A percentile compares a stretch with the other conserved stretches of the same genome.
These are phyloP conservation scores for Glyphotaelius pellucidus DNA, from an alignment of 2,888 invertebrate species.

Conservation along the genomic window DNA sequence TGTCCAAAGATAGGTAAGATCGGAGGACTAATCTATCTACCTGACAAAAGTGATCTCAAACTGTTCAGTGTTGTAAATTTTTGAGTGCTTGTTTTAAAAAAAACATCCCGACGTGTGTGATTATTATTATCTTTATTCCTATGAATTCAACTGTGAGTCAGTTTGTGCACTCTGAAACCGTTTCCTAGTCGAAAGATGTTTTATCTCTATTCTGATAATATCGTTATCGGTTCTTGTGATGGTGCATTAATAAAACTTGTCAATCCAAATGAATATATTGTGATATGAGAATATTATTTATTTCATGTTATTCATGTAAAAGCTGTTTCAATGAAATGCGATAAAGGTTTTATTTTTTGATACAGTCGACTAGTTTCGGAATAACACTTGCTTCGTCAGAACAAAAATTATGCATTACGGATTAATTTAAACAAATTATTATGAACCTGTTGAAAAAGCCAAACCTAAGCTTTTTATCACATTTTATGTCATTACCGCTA, in stretches of 20 bases:
- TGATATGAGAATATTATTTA: background rate
- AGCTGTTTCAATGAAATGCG: too few species aligned
- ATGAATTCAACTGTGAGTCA: background rate
- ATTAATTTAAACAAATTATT: too few species aligned
- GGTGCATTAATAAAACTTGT: background rate
- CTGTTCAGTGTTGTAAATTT: too few species aligned
- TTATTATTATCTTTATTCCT: background rate
- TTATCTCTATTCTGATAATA: background rate
- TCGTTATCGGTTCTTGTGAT: background rate
- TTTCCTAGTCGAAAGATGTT: background rate
- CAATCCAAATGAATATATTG: background rate
- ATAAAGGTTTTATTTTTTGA: background rate
- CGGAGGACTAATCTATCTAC: background rate
- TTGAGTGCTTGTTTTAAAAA: background rate
- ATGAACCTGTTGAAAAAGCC: too few species aligned
- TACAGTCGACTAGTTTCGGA: background rate
- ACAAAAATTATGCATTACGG: too few species aligned
- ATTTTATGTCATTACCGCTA: too few species aligned
- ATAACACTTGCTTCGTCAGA: background rate
- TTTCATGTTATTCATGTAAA: background rate
- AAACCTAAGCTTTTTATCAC: too few species aligned
- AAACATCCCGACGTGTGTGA: background rate
- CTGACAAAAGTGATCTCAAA: background rate
- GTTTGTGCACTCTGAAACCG: background rate
- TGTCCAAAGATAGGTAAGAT: conserved; percentile 26